Evolutionary conservation across 2,113 vertebrate species (phyloP).

Genomic region (Takifugu bimaculatus): DNA sequence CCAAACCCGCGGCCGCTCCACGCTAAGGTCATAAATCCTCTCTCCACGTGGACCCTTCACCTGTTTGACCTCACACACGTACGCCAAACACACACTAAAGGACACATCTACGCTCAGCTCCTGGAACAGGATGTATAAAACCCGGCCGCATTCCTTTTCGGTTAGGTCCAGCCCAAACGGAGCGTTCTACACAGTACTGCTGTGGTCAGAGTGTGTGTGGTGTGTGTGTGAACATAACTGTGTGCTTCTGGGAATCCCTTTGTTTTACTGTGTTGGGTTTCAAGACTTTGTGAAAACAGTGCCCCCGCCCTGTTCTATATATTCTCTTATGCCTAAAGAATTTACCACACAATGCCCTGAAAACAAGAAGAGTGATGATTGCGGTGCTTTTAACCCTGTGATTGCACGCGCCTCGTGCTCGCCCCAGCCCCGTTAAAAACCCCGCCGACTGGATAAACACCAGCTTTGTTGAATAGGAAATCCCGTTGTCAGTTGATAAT

Average conservation of each 20-base stretch:
- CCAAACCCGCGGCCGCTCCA: conserved; percentile 1
- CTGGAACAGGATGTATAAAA: conserved; percentile 75
- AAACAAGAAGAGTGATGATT: conserved; percentile 43
- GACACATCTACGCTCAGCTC: conserved; percentile 60
- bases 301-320: conserved; percentile 12
- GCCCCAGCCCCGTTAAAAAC: background rate
- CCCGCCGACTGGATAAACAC: background rate
- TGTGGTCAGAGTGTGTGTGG: no score
- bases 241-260: conserved; percentile 61
- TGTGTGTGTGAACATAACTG: conserved; percentile 24
- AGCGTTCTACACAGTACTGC: conserved; percentile 68
- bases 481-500: conserved; percentile 48
- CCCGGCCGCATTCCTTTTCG: conserved; percentile 75
- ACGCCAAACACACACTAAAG: conserved; percentile 18
- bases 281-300: background rate
- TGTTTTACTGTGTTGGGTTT: conserved; percentile 31
- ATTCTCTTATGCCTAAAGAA: conserved; percentile 47
- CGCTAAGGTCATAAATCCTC: conserved; percentile 54
- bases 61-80: conserved; percentile 49
- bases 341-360: conserved; percentile 54
- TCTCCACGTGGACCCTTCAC: conserved; percentile 54
- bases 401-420: background rate
- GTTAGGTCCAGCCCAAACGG: conserved; percentile 74
- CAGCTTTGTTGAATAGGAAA: conserved; percentile 46
- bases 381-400: conserved; percentile 29